phyloP scores from a whole-genome alignment of 2,113 vertebrate species.

The Synodontis membranacea region DNA sequence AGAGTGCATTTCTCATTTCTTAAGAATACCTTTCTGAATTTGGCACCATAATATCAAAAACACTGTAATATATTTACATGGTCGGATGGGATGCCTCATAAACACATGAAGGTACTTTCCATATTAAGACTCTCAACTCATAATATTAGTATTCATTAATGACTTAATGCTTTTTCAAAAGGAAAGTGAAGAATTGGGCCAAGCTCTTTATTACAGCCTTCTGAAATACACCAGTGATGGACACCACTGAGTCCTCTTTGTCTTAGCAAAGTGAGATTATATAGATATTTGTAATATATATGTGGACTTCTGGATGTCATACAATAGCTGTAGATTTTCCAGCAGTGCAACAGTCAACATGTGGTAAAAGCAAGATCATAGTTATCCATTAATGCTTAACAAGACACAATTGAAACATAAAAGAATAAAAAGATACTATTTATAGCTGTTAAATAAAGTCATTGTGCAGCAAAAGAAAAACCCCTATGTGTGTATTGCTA shows the following conservation, averaged over 20 bases:
- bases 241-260: too few relatives aligned
- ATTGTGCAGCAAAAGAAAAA: constrained; percentile 17
- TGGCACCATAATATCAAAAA: neutral
- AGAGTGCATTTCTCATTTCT: neutral
- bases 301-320: constrained; percentile 27
- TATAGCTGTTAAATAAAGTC: constrained; percentile 47
- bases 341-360: constrained; percentile 43
- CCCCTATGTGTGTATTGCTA: too few relatives aligned
- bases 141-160: neutral
- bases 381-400: constrained; percentile 53
- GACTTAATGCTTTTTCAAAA: constrained; percentile 59
- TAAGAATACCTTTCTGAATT: neutral
- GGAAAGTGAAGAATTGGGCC: constrained; percentile 65
- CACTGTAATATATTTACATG: constrained; percentile 47
- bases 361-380: constrained; percentile 50
- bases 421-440: constrained; percentile 40
- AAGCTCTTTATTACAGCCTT: constrained; percentile 56
- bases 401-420: constrained; percentile 44
- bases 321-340: constrained; percentile 41
- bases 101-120: constrained; percentile 59
- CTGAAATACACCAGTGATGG: constrained; percentile 53
- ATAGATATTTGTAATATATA: constrained; percentile 57
- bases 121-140: neutral
- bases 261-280: neutral
- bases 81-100: constrained; percentile 67